Evolutionary conservation across 2,888 invertebrate genomes (phyloP), one percentile per base, ranked within the genome.

Genomic region (Andrena haemorrhoa): DNA sequence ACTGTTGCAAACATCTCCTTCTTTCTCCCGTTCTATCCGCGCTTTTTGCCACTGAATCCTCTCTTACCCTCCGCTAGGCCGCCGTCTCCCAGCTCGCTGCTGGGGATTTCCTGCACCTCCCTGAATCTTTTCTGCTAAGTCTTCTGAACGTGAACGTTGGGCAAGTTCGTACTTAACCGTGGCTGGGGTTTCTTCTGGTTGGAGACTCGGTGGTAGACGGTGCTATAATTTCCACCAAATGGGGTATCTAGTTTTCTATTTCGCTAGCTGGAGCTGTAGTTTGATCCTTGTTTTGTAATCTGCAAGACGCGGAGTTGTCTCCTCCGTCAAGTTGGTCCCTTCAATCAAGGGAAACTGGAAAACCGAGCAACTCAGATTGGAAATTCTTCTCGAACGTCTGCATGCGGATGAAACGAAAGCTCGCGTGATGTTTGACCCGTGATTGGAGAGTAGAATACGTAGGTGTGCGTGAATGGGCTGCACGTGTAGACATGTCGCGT

Each of bases 401-500:
- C 16, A 0, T 0, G 23, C 31, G 26, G 29, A 63, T 72, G 41
- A 16, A 53, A 31, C 31, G 6, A 75, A 60, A 29, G 16, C 63
- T 35, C 35, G 51, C 31, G 51, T 16, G 16, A 12, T 10, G 20
- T 47, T 47, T 31, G 49, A 65, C 12, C 26, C 35, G 26, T 26
- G 69, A 58, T 33, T 69, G 29, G 16, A 23, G 12, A 41, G 58
- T n/a, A 23, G 2, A 41, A 16, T 6, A 31, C 35, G 29, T 71
- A 41, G 20, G 70, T 61, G 65, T 61, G 51, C 23, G 65, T 66
- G 65, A 71, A 71, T 71, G 71, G 35, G n/a, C 10, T n/a, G 8
- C 26, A 60, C 31, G 58, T 61, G 41, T 23, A 33, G 26, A 51
- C 68, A 64, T 75, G 84, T 86, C 86, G 87, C 53, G 65, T 63